Conservation (phyloP, 2,888 invertebrate genomes). For the Dynastes grantii region DNA sequence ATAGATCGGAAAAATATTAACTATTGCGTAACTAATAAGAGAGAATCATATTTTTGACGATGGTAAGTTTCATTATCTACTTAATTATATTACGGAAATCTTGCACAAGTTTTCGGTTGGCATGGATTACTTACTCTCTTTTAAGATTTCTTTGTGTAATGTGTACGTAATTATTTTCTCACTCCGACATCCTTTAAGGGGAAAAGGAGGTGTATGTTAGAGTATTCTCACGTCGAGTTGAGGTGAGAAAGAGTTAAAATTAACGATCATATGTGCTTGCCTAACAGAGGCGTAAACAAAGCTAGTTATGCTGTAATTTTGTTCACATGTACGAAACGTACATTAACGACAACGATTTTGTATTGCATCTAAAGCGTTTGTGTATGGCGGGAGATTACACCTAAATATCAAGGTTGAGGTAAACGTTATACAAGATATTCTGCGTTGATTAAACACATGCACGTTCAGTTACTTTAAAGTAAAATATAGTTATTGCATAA, state of each 20-base stretch:
- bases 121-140: neutral
- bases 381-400: neutral
- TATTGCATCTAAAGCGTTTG: neutral
- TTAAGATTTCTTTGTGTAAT: conserved; percentile 7
- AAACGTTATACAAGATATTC: too few species aligned
- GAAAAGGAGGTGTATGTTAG: neutral
- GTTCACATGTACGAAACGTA: conserved; percentile 32
- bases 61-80: too few species aligned
- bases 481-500: too few species aligned
- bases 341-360: conserved; percentile 7
- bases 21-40: too few species aligned
- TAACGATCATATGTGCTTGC: conserved; percentile 14
- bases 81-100: neutral
- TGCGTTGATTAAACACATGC: too few species aligned
- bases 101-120: neutral
- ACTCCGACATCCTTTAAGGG: conserved; percentile 21
- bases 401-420: conserved; percentile 35
- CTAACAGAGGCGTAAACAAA: conserved; percentile 19
- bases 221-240: conserved; percentile 33
- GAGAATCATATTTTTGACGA: too few species aligned
- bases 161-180: neutral
- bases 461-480: too few species aligned
- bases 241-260: conserved; percentile 23
- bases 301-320: neutral
- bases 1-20: too few species aligned